Base-by-base conservation (phyloP, 1,140 invertebrate species). In the Lasioglossum baleicum region DNA sequence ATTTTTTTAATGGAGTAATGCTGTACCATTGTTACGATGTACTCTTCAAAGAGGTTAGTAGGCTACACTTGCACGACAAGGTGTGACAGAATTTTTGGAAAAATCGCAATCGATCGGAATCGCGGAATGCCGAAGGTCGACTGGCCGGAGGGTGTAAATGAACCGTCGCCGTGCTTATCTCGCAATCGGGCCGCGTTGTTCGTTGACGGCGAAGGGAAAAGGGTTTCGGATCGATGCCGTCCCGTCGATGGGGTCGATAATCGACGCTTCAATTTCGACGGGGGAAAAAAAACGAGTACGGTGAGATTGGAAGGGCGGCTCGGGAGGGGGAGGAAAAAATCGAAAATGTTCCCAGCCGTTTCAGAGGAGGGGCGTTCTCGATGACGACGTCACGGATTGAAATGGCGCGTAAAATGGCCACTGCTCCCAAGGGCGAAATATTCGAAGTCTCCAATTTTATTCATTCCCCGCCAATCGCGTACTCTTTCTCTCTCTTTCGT, bases 381-480 rank as follows among this genome's bases (percentile, higher is more conserved):
- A 90, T 89, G 89, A 91, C 87, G 84, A 89, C 85, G 88, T 90
- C 89, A 88, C 84, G 87, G 88, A 91, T 91, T 89, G 90, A 91
- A 91, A 91, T 91, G 90, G 90, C 85, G 83, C 90, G 90, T 90
- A 90, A 92, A 92, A 91, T 90, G 87, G 87, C 86, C 90, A 87
- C 81, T 81, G 88, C 87, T 84, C 90, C 88, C 89, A 70, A 83
- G 90, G 86, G 90, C 87, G 80, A 82, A 90, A 90, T 91, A 88
- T 88, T 88, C 83, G 82, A 82, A 86, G 84, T 87, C 84, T 86
- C 84, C 82, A 87, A 86, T 87, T 87, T 86, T 76, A 82, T 74
- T 74, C 74, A 64, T 58, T 48, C 66, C 51, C 80, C 26, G 8
- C 10, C 17, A 22, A 13, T 51, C 61, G 2, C 10, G 17, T 48